Evolutionary conservation across 2,113 vertebrate species (phyloP).

Genomic region (Caretta caretta): DNA sequence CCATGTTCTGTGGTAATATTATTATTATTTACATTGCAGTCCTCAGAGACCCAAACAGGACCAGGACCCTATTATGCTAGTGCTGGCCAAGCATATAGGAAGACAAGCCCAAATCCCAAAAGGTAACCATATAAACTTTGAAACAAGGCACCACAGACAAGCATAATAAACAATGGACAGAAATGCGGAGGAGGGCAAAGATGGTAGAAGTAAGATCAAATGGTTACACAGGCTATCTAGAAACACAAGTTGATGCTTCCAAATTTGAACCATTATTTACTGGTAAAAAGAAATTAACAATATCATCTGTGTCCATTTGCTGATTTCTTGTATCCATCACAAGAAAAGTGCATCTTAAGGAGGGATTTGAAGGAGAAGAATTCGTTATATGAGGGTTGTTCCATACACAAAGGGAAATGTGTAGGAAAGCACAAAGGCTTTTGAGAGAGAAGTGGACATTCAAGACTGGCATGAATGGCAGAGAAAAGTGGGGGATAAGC

Average conservation of each 20-base stretch:
- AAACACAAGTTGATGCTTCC: not conserved
- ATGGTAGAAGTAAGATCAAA: not conserved
- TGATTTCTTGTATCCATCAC: not conserved
- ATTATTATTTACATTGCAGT: not conserved
- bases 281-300: not conserved
- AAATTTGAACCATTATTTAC: not conserved
- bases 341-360: not conserved
- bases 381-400: not conserved
- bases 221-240: not conserved
- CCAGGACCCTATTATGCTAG: not conserved
- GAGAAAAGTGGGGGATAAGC: not conserved
- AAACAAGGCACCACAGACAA: not conserved
- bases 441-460: not conserved
- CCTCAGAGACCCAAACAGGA: not conserved
- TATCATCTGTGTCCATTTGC: not conserved
- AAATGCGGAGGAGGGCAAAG: not conserved
- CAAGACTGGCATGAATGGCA: not conserved
- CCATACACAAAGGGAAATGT: not conserved
- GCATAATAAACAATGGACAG: not conserved
- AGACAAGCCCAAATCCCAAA: not conserved
- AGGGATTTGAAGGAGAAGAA: not conserved
- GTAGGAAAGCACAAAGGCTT: not conserved
- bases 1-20: not conserved
- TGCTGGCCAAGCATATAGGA: not conserved
- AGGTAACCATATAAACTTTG: not conserved